Evolutionary conservation across 2,888 invertebrate genomes (phyloP), one percentile per base, ranked within the genome.

Genomic region (Octodonta nipae): DNA sequence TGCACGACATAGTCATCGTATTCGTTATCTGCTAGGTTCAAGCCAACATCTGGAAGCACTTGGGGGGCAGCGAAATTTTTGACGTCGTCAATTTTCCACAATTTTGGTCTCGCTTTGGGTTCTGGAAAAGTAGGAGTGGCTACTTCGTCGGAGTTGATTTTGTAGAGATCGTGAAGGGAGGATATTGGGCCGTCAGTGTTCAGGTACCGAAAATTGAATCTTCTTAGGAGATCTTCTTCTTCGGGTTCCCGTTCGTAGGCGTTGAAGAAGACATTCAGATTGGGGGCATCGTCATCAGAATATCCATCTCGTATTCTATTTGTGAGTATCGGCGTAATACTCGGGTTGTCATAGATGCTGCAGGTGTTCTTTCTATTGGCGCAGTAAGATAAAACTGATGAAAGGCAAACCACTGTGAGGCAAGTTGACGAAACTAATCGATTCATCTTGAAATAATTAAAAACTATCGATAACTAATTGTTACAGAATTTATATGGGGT

Each of bases 1-100:
- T 24, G 28, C 11, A n/a, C 22, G 26, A 12, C 3, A n/a, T 26
- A n/a, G 5, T 20, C 31, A 30, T 6, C 13, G 12, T 16, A 15
- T 12, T 13, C 10, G 12, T 29, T 25, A 5, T 29, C 11, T 22
- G 40, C 43, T 4, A 31, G 28, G 4, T 22, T 22, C 8, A 42
- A 10, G 15, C 41, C 12, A 16, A 41, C 35, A 13, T 44, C 44
- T 2, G 44, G 44, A 4, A 44, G 33, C n/a, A 39, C 33, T 22
- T 41, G 25, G 5, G 38, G 37, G 4, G 28, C 32, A 3, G 32
- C 33, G n/a, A 35, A 7, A 2, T 28, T 31, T 2, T 33, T 22
- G 16, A 39, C 32, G n/a, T 40, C 40, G 16, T 43, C 40, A 14
- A 40, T 11, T 13, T 40, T 38, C 41, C 41, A 43, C 3, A 34